Evolutionary conservation across 2,113 vertebrate genomes (phyloP).

Genomic region (Urocolius indicus): DNA sequence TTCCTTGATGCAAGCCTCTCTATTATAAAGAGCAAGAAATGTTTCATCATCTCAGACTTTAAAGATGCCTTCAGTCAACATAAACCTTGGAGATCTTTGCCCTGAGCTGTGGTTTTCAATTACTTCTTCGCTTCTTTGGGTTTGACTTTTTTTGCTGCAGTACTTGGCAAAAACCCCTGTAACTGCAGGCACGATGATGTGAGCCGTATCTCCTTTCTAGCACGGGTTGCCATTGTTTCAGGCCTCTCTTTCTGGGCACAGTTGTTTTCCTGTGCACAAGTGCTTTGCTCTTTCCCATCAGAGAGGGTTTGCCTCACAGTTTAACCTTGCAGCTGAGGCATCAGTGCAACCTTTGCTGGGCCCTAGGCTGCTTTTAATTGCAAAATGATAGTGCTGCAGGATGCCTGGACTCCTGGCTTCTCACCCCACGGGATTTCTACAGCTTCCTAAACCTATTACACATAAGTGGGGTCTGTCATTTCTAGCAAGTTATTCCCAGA

Average conservation of each 20-base stretch:
- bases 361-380: neutral
- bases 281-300: neutral
- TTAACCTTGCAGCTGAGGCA: neutral
- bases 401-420: neutral
- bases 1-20: neutral
- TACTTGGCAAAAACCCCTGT: neutral
- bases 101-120: neutral
- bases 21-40: neutral
- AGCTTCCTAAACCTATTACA: neutral
- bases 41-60: neutral
- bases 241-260: neutral
- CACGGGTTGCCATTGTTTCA: neutral
- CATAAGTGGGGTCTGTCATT: neutral
- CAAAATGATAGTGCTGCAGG: neutral
- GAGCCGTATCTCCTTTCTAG: neutral
- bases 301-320: neutral
- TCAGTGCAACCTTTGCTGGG: neutral
- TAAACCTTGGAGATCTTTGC: neutral
- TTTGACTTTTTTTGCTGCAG: neutral
- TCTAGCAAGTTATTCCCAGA: neutral
- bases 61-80: accelerated
- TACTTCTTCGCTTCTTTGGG: neutral
- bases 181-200: accelerated
- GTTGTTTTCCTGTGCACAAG: neutral
- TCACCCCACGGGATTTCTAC: neutral